Evolutionary conservation across 2,797 vertebrate genomes (phyloP).

Genomic region (Buphagus erythrorhynchus): DNA sequence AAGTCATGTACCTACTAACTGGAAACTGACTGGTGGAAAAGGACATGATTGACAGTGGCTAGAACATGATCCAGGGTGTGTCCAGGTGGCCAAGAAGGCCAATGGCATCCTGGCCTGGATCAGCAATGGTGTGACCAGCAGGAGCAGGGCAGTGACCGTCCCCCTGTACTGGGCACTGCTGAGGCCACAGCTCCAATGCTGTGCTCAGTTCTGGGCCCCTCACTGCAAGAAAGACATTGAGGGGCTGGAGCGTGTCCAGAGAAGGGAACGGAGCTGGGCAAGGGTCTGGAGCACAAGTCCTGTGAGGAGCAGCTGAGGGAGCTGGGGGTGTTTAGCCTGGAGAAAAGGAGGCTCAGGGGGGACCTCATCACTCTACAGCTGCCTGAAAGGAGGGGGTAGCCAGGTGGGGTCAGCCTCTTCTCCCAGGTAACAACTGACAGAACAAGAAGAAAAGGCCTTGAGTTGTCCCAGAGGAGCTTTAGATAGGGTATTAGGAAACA

Average conservation of each 20-base stretch:
- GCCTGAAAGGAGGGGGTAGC: fast-evolving
- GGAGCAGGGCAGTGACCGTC: background rate
- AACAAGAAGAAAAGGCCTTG: background rate
- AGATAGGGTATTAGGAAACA: background rate
- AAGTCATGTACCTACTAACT: background rate
- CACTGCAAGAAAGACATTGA: background rate
- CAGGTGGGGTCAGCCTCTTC: fast-evolving
- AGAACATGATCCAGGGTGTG: background rate
- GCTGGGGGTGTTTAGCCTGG: background rate
- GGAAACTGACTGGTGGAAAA: background rate
- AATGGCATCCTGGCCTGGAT: background rate
- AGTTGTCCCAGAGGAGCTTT: background rate
- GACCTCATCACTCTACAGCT: fast-evolving
- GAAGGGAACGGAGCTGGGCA: background rate
- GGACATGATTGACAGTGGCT: fast-evolving
- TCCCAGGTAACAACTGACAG: background rate
- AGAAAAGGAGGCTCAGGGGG: background rate
- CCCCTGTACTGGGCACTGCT: background rate
- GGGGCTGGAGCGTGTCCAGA: background rate
- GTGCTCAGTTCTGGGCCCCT: background rate
- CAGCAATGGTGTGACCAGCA: background rate
- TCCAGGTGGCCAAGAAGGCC: background rate
- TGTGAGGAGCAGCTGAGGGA: background rate
- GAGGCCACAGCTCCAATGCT: background rate
- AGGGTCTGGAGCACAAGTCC: background rate